These are phyloP conservation scores for Watsonalla cultraria DNA, from an alignment of 2,888 invertebrate species.

Conservation along the genomic window DNA sequence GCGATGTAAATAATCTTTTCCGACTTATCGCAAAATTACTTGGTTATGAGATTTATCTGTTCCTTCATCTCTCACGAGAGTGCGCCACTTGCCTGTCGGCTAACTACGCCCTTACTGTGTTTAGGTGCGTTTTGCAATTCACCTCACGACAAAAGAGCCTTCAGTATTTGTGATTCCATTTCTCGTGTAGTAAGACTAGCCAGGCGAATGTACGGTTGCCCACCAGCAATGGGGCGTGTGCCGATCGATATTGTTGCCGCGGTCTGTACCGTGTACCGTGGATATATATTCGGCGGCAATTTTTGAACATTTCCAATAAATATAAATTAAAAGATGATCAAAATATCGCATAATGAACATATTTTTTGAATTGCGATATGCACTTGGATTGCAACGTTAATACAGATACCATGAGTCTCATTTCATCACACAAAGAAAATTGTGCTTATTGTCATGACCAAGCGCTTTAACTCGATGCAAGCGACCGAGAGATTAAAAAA, in stretches of 20 bases:
- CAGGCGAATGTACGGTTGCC: slow-evolving; percentile 21
- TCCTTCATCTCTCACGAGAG: slow-evolving; percentile 74
- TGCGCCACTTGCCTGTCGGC: slow-evolving; percentile 70
- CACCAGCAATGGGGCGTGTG: slow-evolving; percentile 59
- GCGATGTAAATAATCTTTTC: slow-evolving; percentile 37
- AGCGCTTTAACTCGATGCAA: slow-evolving; percentile 29
- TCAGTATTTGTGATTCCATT: slow-evolving; percentile 51
- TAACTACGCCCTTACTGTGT: slow-evolving; percentile 68
- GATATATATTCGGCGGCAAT: slow-evolving; percentile 61
- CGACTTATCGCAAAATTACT: slow-evolving; percentile 15
- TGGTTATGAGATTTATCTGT: slow-evolving; percentile 62
- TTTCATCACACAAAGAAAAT: slow-evolving; percentile 7
- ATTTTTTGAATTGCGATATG: background rate
- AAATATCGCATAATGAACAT: background rate
- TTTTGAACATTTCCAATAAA: slow-evolving; percentile 40
- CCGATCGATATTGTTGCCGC: slow-evolving; percentile 60
- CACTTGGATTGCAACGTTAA: slow-evolving; percentile 4
- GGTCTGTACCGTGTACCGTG: slow-evolving; percentile 30
- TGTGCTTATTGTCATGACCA: slow-evolving; percentile 35
- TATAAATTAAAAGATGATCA: slow-evolving; percentile 19
- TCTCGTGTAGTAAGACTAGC: slow-evolving; percentile 36
- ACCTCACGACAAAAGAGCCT: slow-evolving; percentile 45
- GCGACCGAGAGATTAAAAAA: slow-evolving; percentile 24
- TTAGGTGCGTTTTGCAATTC: slow-evolving; percentile 57
- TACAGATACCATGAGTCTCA: slow-evolving; percentile 7